These are phyloP conservation scores for Platichthys stellatus DNA, from an alignment of 2,113 vertebrate genomes.

Conservation along the genomic window DNA sequence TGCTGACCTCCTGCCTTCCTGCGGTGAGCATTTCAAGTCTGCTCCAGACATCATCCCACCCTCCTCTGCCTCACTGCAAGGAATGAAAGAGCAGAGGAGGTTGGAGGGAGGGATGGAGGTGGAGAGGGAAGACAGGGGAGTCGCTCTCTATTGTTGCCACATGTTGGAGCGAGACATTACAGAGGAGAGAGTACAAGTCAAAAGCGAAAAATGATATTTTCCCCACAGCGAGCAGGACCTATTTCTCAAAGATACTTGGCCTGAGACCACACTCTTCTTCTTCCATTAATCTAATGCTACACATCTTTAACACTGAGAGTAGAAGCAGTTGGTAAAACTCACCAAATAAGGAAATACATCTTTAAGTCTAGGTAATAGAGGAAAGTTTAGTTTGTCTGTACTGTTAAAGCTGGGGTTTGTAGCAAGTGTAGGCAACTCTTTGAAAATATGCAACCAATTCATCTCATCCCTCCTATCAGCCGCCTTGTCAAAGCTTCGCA, in stretches of 20 bases:
- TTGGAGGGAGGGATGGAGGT: slow-evolving; percentile 2
- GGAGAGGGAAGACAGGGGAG: slow-evolving; percentile 21
- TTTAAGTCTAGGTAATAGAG: too few relatives aligned
- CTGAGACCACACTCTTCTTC: neutral
- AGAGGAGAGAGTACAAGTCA: neutral
- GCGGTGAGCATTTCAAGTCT: slow-evolving; percentile 22
- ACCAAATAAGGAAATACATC: neutral
- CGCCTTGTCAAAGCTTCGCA: neutral
- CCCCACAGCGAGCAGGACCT: neutral
- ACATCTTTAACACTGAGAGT: neutral
- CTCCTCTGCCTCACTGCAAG: slow-evolving; percentile 29
- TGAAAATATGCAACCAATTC: too few relatives aligned
- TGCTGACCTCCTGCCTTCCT: neutral
- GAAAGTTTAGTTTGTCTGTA: too few relatives aligned
- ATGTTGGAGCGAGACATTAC: slow-evolving; percentile 37
- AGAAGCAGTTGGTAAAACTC: neutral
- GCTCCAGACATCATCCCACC: neutral
- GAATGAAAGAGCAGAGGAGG: slow-evolving; percentile 24
- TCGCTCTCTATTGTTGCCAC: slow-evolving; percentile 59
- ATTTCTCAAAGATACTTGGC: slow-evolving; percentile 9
- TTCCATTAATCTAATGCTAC: neutral
- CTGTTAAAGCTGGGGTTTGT: too few relatives aligned
- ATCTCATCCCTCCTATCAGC: too few relatives aligned
- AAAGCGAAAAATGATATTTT: slow-evolving; percentile 46
- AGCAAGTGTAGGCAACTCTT: too few relatives aligned